These are phyloP conservation scores for Drosophila baimaii DNA, from an alignment of 1,140 invertebrate genomes.

Conservation along the genomic window DNA sequence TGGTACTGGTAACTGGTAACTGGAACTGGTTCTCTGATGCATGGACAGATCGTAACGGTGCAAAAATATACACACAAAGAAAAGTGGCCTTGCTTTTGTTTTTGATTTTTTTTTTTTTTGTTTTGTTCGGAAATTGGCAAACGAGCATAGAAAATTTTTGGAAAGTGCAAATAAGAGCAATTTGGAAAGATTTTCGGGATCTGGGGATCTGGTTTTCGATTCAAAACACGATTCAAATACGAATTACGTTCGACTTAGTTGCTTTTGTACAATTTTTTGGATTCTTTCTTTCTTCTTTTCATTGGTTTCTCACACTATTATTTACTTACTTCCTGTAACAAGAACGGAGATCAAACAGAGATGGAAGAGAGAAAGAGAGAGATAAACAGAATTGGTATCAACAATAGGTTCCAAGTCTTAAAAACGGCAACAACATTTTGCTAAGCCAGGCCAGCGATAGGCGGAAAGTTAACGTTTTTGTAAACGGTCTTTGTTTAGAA, in stretches of 20 bases:
- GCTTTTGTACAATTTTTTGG: slow-evolving; percentile 29
- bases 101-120: slow-evolving; percentile 7
- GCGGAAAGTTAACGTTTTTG: slow-evolving; percentile 63
- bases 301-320: slow-evolving; percentile 67
- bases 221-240: slow-evolving; percentile 45
- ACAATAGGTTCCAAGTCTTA: slow-evolving; percentile 69
- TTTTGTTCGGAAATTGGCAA: slow-evolving; percentile 48
- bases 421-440: slow-evolving; percentile 64
- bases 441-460: slow-evolving; percentile 80
- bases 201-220: slow-evolving; percentile 11
- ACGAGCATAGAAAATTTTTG: slow-evolving; percentile 37
- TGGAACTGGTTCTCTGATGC: slow-evolving; percentile 58
- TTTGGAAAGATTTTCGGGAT: slow-evolving; percentile 15
- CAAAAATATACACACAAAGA: slow-evolving; percentile 41
- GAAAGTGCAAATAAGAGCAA: slow-evolving; percentile 32
- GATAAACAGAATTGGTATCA: slow-evolving; percentile 73
- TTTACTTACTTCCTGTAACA: slow-evolving; percentile 82
- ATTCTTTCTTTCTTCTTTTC: slow-evolving; percentile 51
- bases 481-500: slow-evolving; percentile 49
- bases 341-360: slow-evolving; percentile 65
- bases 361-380: slow-evolving; percentile 67
- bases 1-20: slow-evolving; percentile 46
- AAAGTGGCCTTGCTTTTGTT: slow-evolving; percentile 10
- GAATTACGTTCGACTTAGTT: slow-evolving; percentile 27
- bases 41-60: slow-evolving; percentile 39